Conservation (phyloP, 1,140 invertebrate genomes). For the Drosophila nikananu region DNA sequence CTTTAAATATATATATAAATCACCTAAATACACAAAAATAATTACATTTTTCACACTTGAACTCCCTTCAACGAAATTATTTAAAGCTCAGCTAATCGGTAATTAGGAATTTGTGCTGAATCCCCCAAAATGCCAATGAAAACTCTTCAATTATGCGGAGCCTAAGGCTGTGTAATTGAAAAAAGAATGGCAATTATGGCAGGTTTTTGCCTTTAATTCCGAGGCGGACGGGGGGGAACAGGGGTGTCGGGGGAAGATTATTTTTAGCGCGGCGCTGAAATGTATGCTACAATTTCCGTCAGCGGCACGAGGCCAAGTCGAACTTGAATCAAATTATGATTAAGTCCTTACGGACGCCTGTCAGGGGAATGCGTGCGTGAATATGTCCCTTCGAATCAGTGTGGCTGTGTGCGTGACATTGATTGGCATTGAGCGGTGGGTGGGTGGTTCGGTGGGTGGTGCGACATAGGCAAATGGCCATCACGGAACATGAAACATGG, state of each 20-base stretch:
- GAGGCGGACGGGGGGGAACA: background rate
- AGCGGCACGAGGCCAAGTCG: slow-evolving; percentile 52
- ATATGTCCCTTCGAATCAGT: slow-evolving; percentile 23
- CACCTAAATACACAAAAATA: background rate
- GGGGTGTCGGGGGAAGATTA: slow-evolving; percentile 29
- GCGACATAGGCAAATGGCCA: slow-evolving; percentile 47
- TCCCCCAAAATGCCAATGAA: background rate
- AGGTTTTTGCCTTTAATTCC: slow-evolving; percentile 35
- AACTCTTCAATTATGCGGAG: slow-evolving; percentile 25
- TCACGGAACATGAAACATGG: slow-evolving; percentile 7
- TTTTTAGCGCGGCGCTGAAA: slow-evolving; percentile 50
- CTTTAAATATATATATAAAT: background rate
- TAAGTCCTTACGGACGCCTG: slow-evolving; percentile 66
- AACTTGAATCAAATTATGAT: slow-evolving; percentile 64
- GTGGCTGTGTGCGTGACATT: slow-evolving; percentile 46
- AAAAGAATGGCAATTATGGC: slow-evolving; percentile 35
- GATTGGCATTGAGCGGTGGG: slow-evolving; percentile 53
- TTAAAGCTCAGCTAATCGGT: background rate
- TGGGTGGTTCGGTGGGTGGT: background rate
- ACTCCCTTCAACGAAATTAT: background rate
- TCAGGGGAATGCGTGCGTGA: slow-evolving; percentile 54
- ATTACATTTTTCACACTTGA: background rate
- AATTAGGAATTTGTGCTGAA: background rate
- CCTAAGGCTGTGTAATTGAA: slow-evolving; percentile 17
- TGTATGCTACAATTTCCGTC: slow-evolving; percentile 54